Conservation (phyloP, 1,140 invertebrate genomes). For the Periplaneta americana region DNA sequence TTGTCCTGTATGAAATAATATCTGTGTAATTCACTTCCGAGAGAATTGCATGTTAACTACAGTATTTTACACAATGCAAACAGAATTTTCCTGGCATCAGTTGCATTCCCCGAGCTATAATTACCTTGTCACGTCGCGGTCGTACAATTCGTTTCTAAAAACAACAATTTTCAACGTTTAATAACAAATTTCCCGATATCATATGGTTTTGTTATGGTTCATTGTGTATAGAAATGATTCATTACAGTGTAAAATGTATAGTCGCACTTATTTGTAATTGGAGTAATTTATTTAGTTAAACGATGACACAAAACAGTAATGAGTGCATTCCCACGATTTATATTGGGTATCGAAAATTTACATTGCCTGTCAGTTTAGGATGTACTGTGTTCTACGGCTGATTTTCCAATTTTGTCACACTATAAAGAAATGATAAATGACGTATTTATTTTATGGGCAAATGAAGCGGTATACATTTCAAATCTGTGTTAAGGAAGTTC, state of each 20-base stretch:
- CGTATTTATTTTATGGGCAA: neutral
- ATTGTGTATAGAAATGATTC: neutral
- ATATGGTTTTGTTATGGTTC: neutral
- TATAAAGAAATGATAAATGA: neutral
- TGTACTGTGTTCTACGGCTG: too few species aligned
- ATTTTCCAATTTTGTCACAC: neutral
- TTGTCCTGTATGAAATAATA: too few species aligned
- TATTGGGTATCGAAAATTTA: neutral
- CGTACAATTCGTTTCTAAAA: neutral
- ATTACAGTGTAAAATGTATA: neutral
- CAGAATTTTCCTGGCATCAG: neutral
- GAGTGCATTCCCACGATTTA: neutral
- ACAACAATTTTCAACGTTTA: neutral
- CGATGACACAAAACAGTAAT: neutral
- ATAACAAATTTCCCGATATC: neutral
- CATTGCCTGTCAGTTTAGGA: neutral
- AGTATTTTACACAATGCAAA: neutral
- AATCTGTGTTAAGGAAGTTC: too few species aligned
- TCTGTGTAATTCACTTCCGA: neutral
- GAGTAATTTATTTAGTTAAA: neutral
- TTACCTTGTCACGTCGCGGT: neutral
- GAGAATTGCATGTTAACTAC: neutral
- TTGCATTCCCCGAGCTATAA: neutral
- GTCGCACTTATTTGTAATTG: neutral
- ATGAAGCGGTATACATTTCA: too few species aligned